Percentiles rank a stretch among this genome's conserved stretches.
Conservation (phyloP, 2,797 vertebrate species). For the Parauchenoglanis punctatus region DNA sequence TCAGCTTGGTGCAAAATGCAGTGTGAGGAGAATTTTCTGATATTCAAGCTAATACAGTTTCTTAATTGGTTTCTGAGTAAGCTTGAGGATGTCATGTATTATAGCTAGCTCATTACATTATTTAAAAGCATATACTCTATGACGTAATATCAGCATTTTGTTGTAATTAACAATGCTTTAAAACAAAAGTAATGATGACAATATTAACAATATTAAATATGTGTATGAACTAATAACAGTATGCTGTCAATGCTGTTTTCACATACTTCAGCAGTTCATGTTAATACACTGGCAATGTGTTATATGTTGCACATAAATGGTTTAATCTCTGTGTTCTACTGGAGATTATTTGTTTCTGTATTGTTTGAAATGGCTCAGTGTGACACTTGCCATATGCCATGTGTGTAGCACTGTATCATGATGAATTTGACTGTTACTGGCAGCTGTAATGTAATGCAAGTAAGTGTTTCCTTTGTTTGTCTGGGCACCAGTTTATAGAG, state of each 20-base stretch:
- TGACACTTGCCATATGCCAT: conserved; percentile 33
- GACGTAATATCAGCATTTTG: neutral
- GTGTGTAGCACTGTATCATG: conserved; percentile 12
- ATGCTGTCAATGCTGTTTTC: neutral
- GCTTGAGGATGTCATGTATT: neutral
- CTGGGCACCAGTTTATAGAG: conserved; percentile 16
- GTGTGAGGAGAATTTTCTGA: conserved; percentile 1
- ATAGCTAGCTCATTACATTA: neutral
- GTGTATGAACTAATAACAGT: neutral
- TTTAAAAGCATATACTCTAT: neutral
- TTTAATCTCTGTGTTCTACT: neutral
- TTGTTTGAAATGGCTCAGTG: conserved; percentile 6
- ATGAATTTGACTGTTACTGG: conserved; percentile 37
- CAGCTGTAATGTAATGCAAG: conserved; percentile 41
- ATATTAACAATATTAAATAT: neutral
- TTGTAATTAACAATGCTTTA: neutral
- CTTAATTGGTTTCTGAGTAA: neutral
- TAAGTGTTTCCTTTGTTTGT: conserved; percentile 49
- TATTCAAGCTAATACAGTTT: neutral
- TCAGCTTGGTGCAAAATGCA: neutral
- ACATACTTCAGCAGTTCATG: neutral
- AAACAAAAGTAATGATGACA: neutral
- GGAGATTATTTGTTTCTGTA: neutral
- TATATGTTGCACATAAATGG: neutral
- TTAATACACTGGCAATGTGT: neutral